Conservation (phyloP, 2,113 vertebrate genomes). For the Cervus canadensis region DNA sequence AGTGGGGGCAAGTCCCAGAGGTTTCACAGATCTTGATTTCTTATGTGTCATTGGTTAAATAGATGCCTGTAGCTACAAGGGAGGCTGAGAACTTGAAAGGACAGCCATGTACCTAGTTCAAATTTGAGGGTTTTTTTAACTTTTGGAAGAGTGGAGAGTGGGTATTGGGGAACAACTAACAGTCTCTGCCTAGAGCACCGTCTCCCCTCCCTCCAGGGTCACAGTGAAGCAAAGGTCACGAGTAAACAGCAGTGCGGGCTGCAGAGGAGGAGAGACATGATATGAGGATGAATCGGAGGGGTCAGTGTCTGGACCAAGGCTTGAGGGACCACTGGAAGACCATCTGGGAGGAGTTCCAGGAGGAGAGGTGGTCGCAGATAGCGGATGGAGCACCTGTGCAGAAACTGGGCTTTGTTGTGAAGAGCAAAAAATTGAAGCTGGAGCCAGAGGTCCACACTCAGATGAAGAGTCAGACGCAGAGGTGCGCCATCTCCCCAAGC, state of each 20-base stretch:
- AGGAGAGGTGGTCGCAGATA: background rate
- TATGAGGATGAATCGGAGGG: background rate
- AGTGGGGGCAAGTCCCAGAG: background rate
- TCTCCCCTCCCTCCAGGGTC: background rate
- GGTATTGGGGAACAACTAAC: no score
- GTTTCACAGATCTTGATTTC: background rate
- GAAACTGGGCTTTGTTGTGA: background rate
- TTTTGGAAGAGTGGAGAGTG: background rate
- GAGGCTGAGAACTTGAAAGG: background rate
- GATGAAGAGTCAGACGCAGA: accelerated
- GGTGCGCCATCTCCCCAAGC: background rate
- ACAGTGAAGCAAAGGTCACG: background rate
- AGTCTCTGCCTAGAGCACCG: background rate
- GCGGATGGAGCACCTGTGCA: accelerated
- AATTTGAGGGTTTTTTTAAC: background rate
- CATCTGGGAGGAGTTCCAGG: background rate
- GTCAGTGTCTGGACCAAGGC: background rate
- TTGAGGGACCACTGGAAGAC: background rate
- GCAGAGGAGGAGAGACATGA: background rate
- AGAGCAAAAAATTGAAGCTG: background rate
- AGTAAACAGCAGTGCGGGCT: background rate
- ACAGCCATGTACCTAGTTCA: background rate
- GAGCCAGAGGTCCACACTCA: background rate
- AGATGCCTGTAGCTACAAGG: background rate
- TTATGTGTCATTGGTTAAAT: background rate